phyloP scores from a whole-genome alignment of 2,797 vertebrate species.

The Microchirus variegatus region DNA sequence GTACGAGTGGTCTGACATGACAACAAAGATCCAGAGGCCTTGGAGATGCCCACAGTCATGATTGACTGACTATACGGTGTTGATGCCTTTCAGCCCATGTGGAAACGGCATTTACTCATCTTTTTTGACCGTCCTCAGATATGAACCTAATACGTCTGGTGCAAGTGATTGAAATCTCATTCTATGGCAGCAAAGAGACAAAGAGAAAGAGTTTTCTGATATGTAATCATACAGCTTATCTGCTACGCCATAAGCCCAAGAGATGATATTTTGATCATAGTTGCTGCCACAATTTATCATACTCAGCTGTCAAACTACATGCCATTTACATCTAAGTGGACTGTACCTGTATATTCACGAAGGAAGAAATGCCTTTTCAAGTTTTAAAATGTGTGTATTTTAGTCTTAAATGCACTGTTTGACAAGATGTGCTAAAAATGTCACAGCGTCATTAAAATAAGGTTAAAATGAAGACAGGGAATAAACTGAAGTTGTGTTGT shows the following conservation, averaged over 20 bases:
- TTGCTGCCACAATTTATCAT: conserved; percentile 1
- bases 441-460: neutral
- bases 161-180: neutral
- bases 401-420: neutral
- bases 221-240: neutral
- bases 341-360: neutral
- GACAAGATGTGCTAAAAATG: neutral
- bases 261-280: neutral
- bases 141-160: neutral
- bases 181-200: neutral
- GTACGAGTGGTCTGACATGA: neutral
- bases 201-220: neutral
- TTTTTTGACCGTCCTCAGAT: conserved; percentile 7
- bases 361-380: neutral
- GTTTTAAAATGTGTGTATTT: neutral
- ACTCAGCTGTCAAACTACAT: conserved; percentile 1
- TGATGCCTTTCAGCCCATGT: conserved; percentile 4
- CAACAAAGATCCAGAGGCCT: neutral
- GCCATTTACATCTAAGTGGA: neutral
- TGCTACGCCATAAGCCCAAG: neutral
- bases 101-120: neutral
- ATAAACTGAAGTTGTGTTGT: too few relatives aligned
- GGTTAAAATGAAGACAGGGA: too few relatives aligned
- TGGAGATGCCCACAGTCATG: neutral
- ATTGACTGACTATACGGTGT: neutral